Evolutionary conservation across 2,797 vertebrate species (phyloP).

Genomic region (Babyrousa celebensis): DNA sequence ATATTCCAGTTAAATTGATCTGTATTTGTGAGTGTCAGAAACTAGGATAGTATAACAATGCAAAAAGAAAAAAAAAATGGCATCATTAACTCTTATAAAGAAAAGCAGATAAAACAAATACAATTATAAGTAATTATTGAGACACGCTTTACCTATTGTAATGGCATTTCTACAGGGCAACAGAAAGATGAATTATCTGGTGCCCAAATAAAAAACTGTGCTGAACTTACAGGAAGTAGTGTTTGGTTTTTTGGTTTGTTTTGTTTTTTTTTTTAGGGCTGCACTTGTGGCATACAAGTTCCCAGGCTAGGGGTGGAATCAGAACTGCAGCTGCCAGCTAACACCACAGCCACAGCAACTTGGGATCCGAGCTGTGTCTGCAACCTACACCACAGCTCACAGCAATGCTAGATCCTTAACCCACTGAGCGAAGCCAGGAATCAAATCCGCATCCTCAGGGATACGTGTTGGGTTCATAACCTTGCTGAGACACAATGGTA

Average conservation of each 20-base stretch:
- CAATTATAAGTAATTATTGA: constrained; percentile 56
- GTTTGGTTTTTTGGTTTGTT: background rate
- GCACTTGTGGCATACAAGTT: no score
- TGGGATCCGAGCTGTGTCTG: no score
- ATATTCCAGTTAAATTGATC: background rate
- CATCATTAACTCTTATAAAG: constrained; percentile 49
- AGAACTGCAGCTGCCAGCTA: no score
- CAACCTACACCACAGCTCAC: no score
- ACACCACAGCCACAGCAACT: no score
- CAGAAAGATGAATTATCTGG: background rate
- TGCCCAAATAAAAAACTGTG: constrained; percentile 35
- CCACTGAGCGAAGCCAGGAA: no score
- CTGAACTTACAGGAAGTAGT: background rate
- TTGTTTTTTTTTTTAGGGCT: no score
- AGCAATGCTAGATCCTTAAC: no score
- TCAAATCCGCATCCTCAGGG: no score
- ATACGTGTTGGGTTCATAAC: no score
- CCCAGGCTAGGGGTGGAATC: no score
- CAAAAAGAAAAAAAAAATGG: background rate
- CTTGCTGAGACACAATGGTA: no score
- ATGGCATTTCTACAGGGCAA: constrained; percentile 9
- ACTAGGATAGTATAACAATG: background rate
- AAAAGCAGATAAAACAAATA: background rate
- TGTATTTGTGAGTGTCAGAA: background rate
- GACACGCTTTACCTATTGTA: background rate